Percentiles rank a stretch among this genome's conserved stretches.
phyloP scores from a whole-genome alignment of 2,888 invertebrate species.

The Trichacis sp. region DNA sequence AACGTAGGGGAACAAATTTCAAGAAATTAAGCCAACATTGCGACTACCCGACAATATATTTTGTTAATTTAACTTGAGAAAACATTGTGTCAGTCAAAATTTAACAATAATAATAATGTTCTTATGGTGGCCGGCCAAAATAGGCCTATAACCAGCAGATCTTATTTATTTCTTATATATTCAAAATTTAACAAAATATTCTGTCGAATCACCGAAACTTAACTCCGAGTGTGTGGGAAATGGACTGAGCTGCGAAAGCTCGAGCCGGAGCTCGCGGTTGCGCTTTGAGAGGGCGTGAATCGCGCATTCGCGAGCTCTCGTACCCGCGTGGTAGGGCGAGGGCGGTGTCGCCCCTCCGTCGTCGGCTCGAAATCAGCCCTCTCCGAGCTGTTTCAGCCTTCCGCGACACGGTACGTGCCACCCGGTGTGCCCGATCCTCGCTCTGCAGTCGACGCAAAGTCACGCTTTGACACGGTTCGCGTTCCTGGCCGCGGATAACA shows the following conservation, averaged over 20 bases:
- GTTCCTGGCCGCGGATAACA: conserved; percentile 23
- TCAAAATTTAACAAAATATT: no score
- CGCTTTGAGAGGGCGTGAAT: conserved; percentile 16
- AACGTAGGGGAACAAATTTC: no score
- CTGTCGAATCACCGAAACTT: no score
- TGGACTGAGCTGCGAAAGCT: conserved; percentile 39
- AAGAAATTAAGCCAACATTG: no score
- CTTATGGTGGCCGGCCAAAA: no score
- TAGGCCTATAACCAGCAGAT: no score
- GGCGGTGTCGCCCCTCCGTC: conserved; percentile 44
- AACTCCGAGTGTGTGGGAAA: conserved; percentile 34
- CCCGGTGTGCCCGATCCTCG: conserved; percentile 33
- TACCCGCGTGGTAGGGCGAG: conserved; percentile 41
- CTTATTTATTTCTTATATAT: no score
- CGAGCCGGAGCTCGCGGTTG: conserved; percentile 17
- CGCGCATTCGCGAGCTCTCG: background rate
- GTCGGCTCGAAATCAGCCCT: conserved; percentile 32
- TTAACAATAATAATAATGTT: no score
- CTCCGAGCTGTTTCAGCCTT: conserved; percentile 29
- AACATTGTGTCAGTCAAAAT: no score
- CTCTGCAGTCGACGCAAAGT: conserved; percentile 40
- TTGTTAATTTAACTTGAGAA: no score
- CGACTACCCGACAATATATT: no score
- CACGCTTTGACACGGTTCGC: conserved; percentile 34
- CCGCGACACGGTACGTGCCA: no score